Evolutionary conservation across 2,797 vertebrate genomes (phyloP).

Genomic region (Rhynchotus rufescens): DNA sequence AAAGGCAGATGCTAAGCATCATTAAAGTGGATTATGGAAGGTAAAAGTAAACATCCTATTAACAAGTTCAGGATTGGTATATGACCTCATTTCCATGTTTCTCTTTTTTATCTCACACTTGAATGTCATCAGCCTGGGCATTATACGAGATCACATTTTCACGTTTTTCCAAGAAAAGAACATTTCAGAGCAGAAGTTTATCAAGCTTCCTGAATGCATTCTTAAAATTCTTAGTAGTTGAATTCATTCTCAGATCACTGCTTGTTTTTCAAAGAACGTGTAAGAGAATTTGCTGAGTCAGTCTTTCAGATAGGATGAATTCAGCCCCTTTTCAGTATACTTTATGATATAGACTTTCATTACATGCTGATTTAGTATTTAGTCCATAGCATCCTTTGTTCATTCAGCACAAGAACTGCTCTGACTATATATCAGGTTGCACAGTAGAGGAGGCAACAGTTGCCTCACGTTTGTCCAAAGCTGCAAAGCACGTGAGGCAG

Average conservation of each 20-base stretch:
- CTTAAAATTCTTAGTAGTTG: neutral
- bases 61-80: neutral
- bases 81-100: neutral
- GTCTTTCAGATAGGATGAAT: neutral
- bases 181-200: neutral
- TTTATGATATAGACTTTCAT: neutral
- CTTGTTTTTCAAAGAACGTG: neutral
- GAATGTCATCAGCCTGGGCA: neutral
- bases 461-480: neutral
- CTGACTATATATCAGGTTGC: neutral
- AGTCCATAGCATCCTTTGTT: neutral
- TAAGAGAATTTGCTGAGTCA: neutral
- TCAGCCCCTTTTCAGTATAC: neutral
- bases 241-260: neutral
- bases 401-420: neutral
- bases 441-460: neutral
- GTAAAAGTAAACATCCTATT: neutral
- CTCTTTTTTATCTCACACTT: neutral
- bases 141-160: slow-evolving; percentile 13
- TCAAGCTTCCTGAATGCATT: neutral
- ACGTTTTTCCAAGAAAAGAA: neutral
- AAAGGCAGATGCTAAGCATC: neutral
- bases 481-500: neutral
- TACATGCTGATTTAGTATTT: neutral
- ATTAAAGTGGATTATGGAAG: neutral